Evolutionary conservation across 2,113 vertebrate genomes (phyloP), one percentile per base, ranked within the genome.

Genomic region (Epinephelus cyanopodus): DNA sequence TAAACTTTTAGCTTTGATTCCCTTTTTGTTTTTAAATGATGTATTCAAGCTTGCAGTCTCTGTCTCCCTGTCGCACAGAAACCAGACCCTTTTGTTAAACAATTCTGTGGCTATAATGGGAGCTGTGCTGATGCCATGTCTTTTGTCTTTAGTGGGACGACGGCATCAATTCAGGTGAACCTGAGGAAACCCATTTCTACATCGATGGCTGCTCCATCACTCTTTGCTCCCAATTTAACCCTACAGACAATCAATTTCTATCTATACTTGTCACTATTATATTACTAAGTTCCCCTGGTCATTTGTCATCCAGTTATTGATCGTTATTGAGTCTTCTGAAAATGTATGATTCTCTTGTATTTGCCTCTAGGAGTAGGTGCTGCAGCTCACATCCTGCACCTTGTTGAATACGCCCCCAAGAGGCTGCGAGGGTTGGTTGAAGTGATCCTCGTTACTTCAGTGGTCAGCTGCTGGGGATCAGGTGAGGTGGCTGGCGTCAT

Each of bases 401-500:
- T 95, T 1, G 80, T 94, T 27, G 96, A 97, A 80, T 95, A 95
- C 23, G 81, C 96, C 47, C 97, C 95, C 0, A 92, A 83, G 84
- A 92, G 67, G 25, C 87, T 96, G 82, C 92, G 94, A 0, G 96
- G 92, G 52, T 88, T 95, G 79, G 88, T 95, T 47, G 94, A 95
- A 0, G 88, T 96, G 5, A 94, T 94, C 9, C 47, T 94, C 7
- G 87, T 91, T 5, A 94, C 92, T 62, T 97, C 23, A 60, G 15
- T 29, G 96, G 96, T 71, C 97, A 97, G 90, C 84, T 95, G 75
- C 79, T 97, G 79, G 96, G 96, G 71, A 94, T 97, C 91, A 96
- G 95, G 96, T 97, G 89, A 75, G 91, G 27, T 37, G 12, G 47
- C 62, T 1, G 45, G 79, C 13, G 25, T 91, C 42, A 72, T 29